Base-by-base conservation (phyloP, 2,797 vertebrate species). In the Cynodonichthys magdalenae region DNA sequence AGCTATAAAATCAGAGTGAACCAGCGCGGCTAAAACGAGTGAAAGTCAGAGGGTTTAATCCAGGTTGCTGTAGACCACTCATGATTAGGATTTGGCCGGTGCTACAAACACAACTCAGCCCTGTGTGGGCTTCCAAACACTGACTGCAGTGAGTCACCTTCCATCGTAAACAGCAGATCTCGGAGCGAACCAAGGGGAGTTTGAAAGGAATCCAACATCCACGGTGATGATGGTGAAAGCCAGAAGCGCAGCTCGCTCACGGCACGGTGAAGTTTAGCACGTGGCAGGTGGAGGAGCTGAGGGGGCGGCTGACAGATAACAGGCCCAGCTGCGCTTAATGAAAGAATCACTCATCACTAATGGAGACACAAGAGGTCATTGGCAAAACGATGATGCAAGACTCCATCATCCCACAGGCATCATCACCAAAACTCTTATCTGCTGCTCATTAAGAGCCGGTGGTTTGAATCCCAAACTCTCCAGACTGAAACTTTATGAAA, bases 111-210 rank as follows among this genome's bases (percentile, higher is more conserved):
- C 71, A 69, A 66, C 67, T 47, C 53, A 11, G 74, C 66, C 54
- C 64, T 79, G 75, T 74, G 79, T 88, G 84, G 79, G 70, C 74
- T 64, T 51, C 39, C 24, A 74, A 74, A 75, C 59, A 79, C 79
- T 67, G 89, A 86, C 85, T 77, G 84, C 83, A 80, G 31, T 86
- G 88, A 89, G 71, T 88, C 87, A 88, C 80, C 78, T 80, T 45
- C 63, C 44, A 78, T 80, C 27, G 70, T 82, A 85, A 89, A 84
- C 72, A 85, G 73, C 79, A 71, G 72, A 73, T 86, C 73, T 76
- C 73, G 53, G 66, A 77, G 65, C 44, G 50, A 52, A 62, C 70
- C 71, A 57, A 75, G 62, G 24, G 70, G 57, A 15, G 78, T 82
- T 76, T 88, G 77, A 84, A 70, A 77, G 49, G 68, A 71, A 82